Conservation (phyloP, 2,888 invertebrate genomes). For the Platycheirus albimanus region DNA sequence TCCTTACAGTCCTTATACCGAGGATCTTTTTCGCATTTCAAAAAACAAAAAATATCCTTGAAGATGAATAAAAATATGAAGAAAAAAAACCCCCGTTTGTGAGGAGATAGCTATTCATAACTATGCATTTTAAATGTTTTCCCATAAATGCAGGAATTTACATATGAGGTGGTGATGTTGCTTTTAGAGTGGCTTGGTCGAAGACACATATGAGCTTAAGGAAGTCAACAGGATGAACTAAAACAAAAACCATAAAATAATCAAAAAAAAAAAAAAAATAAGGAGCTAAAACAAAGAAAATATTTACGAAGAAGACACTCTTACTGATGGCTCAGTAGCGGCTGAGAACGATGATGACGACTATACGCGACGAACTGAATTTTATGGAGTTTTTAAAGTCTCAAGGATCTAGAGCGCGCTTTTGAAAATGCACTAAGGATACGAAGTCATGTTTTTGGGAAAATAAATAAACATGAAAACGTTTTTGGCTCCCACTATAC, state of each 20-base stretch:
- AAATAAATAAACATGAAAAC: slow-evolving; percentile 58
- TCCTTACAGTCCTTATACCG: slow-evolving; percentile 42
- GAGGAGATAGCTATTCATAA: slow-evolving; percentile 57
- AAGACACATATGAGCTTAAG: slow-evolving; percentile 29
- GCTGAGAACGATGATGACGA: neutral
- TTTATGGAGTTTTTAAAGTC: slow-evolving; percentile 51
- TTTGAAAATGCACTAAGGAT: neutral
- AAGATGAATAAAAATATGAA: slow-evolving; percentile 20
- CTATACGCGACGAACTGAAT: slow-evolving; percentile 40
- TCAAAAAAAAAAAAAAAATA: slow-evolving; percentile 8
- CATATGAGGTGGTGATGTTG: slow-evolving; percentile 41
- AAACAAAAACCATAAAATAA: slow-evolving; percentile 2
- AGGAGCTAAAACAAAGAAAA: neutral
- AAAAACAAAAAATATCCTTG: slow-evolving; percentile 20
- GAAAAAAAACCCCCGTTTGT: slow-evolving; percentile 52
- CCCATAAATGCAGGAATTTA: slow-evolving; percentile 66
- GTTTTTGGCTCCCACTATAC: slow-evolving; percentile 15
- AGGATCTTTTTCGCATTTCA: slow-evolving; percentile 36
- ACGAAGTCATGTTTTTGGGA: slow-evolving; percentile 23
- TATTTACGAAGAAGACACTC: slow-evolving; percentile 5
- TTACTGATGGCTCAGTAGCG: neutral
- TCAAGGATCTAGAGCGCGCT: slow-evolving; percentile 14
- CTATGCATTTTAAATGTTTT: slow-evolving; percentile 72
- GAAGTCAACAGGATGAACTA: slow-evolving; percentile 13
- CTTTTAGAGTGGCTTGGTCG: slow-evolving; percentile 20